Conservation (phyloP, 2,888 invertebrate species). For the Monopis laevigella region DNA sequence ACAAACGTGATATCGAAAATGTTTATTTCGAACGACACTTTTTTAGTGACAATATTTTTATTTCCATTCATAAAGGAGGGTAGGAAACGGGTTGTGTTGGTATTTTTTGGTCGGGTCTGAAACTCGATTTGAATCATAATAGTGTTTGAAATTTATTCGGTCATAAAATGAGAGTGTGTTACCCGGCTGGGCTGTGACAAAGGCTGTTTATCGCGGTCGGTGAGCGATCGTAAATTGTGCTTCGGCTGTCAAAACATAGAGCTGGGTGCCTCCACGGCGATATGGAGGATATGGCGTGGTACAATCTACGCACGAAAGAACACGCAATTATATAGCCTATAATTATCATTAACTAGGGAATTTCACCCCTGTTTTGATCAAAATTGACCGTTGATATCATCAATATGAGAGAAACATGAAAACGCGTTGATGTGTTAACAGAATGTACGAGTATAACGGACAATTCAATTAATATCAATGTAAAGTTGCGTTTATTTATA, state of each 20-base stretch:
- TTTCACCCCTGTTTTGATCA: background rate
- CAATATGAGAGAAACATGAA: background rate
- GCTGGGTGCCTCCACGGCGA: constrained; percentile 16
- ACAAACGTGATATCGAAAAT: constrained; percentile 43
- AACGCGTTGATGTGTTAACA: constrained; percentile 8
- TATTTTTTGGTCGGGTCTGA: constrained; percentile 51
- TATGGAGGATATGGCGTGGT: background rate
- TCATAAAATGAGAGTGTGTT: constrained; percentile 58
- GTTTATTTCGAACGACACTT: too few species aligned
- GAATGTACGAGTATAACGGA: too few species aligned
- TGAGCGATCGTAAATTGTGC: constrained; percentile 57
- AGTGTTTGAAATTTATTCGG: constrained; percentile 64
- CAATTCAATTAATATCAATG: too few species aligned
- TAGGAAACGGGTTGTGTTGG: constrained; percentile 41
- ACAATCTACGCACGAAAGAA: constrained; percentile 7
- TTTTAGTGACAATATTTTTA: constrained; percentile 49
- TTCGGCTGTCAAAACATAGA: constrained; percentile 55
- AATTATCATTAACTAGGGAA: constrained; percentile 9
- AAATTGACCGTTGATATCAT: constrained; percentile 6
- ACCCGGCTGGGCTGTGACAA: constrained; percentile 52
- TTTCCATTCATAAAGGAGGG: constrained; percentile 42
- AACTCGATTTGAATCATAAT: constrained; percentile 63
- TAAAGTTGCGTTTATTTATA: too few species aligned
- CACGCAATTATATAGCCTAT: constrained; percentile 3
- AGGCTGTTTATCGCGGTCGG: constrained; percentile 53